These are phyloP conservation scores for Piliocolobus tephrosceles DNA, from an alignment of 2,113 vertebrate species.

Conservation along the genomic window DNA sequence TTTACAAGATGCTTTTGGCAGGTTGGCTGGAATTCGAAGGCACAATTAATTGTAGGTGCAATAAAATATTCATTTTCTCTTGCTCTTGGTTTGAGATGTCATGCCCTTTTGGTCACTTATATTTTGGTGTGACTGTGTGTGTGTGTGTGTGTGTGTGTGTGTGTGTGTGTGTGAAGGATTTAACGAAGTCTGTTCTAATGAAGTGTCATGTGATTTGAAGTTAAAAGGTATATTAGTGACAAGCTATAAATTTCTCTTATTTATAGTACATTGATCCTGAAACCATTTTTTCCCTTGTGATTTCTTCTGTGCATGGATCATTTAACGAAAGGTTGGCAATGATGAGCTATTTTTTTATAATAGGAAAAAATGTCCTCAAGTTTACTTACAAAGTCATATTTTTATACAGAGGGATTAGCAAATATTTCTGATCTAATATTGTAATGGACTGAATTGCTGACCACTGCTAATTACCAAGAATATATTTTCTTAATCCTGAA, in stretches of 20 bases:
- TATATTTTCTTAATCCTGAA: conserved; percentile 38
- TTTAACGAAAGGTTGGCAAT: conserved; percentile 49
- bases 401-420: not conserved
- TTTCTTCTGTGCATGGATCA: conserved; percentile 52
- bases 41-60: conserved; percentile 33
- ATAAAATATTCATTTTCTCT: conserved; percentile 65
- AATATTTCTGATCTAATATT: conserved; percentile 41
- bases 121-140: conserved; percentile 60
- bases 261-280: conserved; percentile 49
- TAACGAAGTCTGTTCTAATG: conserved; percentile 68
- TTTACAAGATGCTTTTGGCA: conserved; percentile 14
- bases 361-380: conserved; percentile 5
- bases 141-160: no score
- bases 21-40: not conserved
- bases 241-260: conserved; percentile 54
- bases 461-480: not conserved
- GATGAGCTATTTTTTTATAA: conserved; percentile 25
- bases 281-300: conserved; percentile 13
- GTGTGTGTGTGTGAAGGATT: not conserved
- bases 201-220: conserved; percentile 62
- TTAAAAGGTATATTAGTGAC: conserved; percentile 68
- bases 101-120: conserved; percentile 52
- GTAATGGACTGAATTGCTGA: not conserved
- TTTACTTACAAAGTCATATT: conserved; percentile 43
- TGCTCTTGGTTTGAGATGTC: conserved; percentile 44